Conservation (phyloP, 2,797 vertebrate species). For the Sebastes itinus region DNA sequence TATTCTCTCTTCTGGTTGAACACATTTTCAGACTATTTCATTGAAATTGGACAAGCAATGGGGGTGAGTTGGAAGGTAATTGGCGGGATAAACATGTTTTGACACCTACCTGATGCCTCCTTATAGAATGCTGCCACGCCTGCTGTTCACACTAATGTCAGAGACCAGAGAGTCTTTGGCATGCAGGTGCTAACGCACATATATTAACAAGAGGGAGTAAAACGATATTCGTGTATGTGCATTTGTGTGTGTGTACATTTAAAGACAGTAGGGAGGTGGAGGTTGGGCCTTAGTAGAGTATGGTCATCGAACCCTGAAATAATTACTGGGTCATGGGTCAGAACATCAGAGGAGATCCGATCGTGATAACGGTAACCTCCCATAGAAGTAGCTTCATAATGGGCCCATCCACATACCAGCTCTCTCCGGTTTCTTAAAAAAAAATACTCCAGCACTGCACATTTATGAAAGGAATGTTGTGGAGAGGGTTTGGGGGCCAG, state of each 20-base stretch:
- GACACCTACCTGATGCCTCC: conserved; percentile 32
- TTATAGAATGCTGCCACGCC: conserved; percentile 58
- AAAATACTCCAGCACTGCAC: conserved; percentile 58
- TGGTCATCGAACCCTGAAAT: conserved; percentile 57
- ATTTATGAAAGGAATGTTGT: conserved; percentile 83
- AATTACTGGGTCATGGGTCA: conserved; percentile 56
- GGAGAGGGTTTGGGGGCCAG: conserved; percentile 50
- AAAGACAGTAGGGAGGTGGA: background rate
- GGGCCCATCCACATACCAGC: conserved; percentile 71
- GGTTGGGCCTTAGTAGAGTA: conserved; percentile 10
- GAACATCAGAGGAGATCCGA: conserved; percentile 58
- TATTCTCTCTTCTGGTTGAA: conserved; percentile 10
- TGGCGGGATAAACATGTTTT: conserved; percentile 22
- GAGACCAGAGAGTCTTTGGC: conserved; percentile 40
- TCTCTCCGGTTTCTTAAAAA: conserved; percentile 69
- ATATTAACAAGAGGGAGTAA: conserved; percentile 54
- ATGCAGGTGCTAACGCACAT: conserved; percentile 47
- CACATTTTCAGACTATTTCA: conserved; percentile 11
- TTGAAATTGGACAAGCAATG: background rate
- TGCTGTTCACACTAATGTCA: conserved; percentile 48
- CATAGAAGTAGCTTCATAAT: conserved; percentile 58
- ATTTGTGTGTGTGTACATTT: background rate
- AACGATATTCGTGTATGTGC: conserved; percentile 5
- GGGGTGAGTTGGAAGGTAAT: background rate
- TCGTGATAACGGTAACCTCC: conserved; percentile 57